Conservation (phyloP, 2,888 invertebrate genomes). For the Sinotaia quadrata region DNA sequence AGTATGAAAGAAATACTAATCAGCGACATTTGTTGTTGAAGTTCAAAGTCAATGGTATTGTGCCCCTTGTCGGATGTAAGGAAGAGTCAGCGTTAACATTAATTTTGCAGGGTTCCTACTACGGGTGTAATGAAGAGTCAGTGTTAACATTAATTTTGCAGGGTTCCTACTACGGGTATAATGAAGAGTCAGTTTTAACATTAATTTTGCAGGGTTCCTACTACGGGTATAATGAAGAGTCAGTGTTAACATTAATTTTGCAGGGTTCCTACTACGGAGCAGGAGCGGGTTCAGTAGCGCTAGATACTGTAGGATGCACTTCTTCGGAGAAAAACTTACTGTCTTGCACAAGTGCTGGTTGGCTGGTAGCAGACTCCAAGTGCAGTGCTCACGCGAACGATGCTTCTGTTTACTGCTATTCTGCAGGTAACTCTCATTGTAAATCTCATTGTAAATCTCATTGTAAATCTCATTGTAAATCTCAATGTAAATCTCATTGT, state of each 20-base stretch:
- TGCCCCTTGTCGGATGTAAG: neutral
- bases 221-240: neutral
- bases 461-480: too few relatives aligned
- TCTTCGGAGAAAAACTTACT: conserved; percentile 1
- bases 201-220: neutral
- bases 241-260: neutral
- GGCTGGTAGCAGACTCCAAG: conserved; percentile 38
- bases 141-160: too few relatives aligned
- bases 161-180: neutral
- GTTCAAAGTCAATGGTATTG: too few relatives aligned
- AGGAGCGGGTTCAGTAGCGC: conserved; percentile 8
- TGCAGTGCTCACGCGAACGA: conserved; percentile 52
- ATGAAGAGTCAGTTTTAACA: too few relatives aligned
- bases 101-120: conserved; percentile 1
- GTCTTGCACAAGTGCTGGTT: conserved; percentile 45
- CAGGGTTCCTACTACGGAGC: conserved; percentile 13
- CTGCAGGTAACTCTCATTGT: conserved; percentile 51
- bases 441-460: too few relatives aligned
- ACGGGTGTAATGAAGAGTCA: neutral
- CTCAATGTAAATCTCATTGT: too few relatives aligned
- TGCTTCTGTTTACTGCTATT: conserved; percentile 54
- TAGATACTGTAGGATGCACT: neutral
- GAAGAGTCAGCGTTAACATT: too few relatives aligned
- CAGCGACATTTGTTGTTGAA: too few relatives aligned
- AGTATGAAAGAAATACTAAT: too few relatives aligned